Evolutionary conservation across 1,140 invertebrate genomes (phyloP).

Genomic region (Scaptomyza graminum): DNA sequence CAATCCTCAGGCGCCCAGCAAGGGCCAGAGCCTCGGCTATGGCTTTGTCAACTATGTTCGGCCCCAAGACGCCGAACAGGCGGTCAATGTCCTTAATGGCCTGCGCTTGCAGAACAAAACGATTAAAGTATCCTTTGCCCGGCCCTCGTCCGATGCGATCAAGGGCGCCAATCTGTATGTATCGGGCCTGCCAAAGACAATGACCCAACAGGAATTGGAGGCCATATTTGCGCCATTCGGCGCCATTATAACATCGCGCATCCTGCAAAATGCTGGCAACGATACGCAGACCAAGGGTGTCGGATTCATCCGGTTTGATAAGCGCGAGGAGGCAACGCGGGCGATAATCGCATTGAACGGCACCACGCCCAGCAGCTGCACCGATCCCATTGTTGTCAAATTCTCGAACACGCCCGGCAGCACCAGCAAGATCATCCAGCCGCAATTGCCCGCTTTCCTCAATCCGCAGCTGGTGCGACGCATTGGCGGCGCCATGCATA

Average conservation of each 20-base stretch:
- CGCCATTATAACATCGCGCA: conserved; percentile 93
- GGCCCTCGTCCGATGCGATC: conserved; percentile 94
- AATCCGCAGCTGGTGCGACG: conserved; percentile 86
- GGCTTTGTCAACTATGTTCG: conserved; percentile 95
- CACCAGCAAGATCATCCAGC: conserved; percentile 85
- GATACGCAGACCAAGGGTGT: conserved; percentile 86
- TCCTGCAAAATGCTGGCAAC: conserved; percentile 89
- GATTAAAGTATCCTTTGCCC: conserved; percentile 95
- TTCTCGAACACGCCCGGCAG: conserved; percentile 87
- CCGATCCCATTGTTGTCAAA: conserved; percentile 86
- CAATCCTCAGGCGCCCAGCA: conserved; percentile 79
- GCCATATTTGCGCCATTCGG: conserved; percentile 92
- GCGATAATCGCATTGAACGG: conserved; percentile 87
- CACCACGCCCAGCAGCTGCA: conserved; percentile 85
- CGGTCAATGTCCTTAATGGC: conserved; percentile 94
- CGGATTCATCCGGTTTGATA: conserved; percentile 87
- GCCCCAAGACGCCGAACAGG: conserved; percentile 92
- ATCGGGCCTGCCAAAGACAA: conserved; percentile 92
- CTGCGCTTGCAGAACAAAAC: conserved; percentile 94
- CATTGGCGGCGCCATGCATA: conserved; percentile 90
- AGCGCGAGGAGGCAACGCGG: conserved; percentile 86
- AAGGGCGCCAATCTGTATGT: conserved; percentile 96
- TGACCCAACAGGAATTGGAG: conserved; percentile 94
- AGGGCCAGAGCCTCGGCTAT: conserved; percentile 94
- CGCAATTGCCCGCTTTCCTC: conserved; percentile 84